Evolutionary conservation across 2,888 invertebrate species (phyloP), one percentile per base, ranked within the genome.

Genomic region (Julus scandinavius): DNA sequence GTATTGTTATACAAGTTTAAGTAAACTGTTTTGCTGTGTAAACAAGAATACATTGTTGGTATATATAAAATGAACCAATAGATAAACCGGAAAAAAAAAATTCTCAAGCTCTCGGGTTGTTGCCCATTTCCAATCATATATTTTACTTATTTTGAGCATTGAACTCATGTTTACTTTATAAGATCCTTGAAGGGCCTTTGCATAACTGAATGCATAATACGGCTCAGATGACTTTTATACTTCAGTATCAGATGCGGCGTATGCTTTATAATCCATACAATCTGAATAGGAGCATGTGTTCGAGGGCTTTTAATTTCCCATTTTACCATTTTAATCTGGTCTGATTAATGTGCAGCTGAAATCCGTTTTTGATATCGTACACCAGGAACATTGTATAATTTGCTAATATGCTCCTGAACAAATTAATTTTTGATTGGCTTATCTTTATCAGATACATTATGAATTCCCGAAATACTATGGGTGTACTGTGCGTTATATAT

Each of bases 381-480:
- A 17, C 17, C 63, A 17, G 63, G 63, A n/a, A 63, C 63, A 63
- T n/a, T n/a, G 63, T 2, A 63, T 63, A 63, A n/a, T 63, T 63
- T 6, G 63, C 63, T n/a, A n/a, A 63, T 63, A 63, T n/a, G 63
- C 17, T 17, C 6, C 17, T 63, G 63, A 63, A n/a, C 63, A 63
- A 63, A n/a, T 63, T n/a, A 63, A 63, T n/a, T 63, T 63, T 63
- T 63, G n/a, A 63, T 63, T 63, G n/a, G 63, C 63, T 63, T n/a
- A n/a, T n/a, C 6, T 63, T 63, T 63, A 63, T 63, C 63, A n/a
- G 5, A n/a, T 63, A n/a, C 17, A 63, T 63, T 6, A n/a, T 63
- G n/a, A 63, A 63, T 54, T 54, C 13, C 6, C 54, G 11, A 54
- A 15, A 54, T 54, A 13, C 54, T 54, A 11, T 54, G 54, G 17